Evolutionary conservation across 2,113 vertebrate genomes (phyloP), one percentile per base, ranked within the genome.

Genomic region (Sphaerodactylus townsendi): DNA sequence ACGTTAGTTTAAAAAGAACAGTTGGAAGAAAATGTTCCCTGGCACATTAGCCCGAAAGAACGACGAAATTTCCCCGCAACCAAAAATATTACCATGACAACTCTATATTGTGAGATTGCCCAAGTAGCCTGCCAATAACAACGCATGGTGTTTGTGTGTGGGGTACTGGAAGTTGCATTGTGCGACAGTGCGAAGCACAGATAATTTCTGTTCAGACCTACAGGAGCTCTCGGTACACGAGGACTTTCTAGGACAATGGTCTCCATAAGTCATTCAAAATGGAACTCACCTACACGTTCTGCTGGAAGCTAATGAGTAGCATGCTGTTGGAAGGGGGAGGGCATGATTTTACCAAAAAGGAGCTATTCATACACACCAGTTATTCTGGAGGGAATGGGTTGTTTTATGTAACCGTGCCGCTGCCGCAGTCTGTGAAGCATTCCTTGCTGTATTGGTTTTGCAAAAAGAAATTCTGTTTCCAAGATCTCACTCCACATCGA

Each of bases 11-110:
- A 72, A 62, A 85, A 79, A 85, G 83, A 85, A 85, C 83, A 85
- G 83, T 72, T 21, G 68, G 83, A 79, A 79, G 83, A 79, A 79
- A 85, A 79, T 72, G 76, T 85, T 85, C 83, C 76, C 66, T 62
- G 53, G 83, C 83, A 48, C 64, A 78, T 30, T 46, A 48, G 76
- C 76, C 30, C 30, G 0, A 35, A 82, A 62, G 80, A 81, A 41
- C 66, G 33, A 64, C 69, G 39, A 62, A 71, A 71, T 65, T 70
- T 85, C 65, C 33, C 79, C 62, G 41, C 73, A 35, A 82, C 65
- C 79, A 23, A 64, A 86, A 37, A 48, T 77, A 77, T 81, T 77
- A 28, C 39, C 64, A 77, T 81, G 72, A 46, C 72, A n/a, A 86
- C 39, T 10, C 77, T 82, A 77, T 71, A 64, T 77, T 77, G 66